These are phyloP conservation scores for Drosophila pachea DNA, from an alignment of 1,140 invertebrate genomes.

Conservation along the genomic window DNA sequence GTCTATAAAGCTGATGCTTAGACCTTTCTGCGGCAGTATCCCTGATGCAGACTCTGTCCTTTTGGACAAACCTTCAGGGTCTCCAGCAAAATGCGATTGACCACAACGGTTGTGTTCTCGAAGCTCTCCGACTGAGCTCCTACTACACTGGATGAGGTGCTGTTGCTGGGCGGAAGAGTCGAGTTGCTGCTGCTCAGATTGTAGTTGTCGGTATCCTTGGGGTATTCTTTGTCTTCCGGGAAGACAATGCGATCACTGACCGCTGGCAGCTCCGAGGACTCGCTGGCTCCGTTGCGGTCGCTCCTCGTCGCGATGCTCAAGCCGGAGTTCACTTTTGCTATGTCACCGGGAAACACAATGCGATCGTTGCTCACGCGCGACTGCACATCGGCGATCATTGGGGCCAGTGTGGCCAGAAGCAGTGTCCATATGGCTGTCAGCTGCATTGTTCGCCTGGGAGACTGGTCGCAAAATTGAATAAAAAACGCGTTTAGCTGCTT, in stretches of 20 bases:
- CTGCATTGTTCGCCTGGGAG: constrained; percentile 23
- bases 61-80: constrained; percentile 35
- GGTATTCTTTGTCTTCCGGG: constrained; percentile 30
- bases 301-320: too few species aligned
- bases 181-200: neutral
- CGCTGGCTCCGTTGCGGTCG: too few species aligned
- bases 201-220: neutral
- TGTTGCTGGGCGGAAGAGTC: neutral
- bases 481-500: constrained; percentile 56
- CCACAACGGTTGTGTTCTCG: constrained; percentile 19
- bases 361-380: constrained; percentile 37
- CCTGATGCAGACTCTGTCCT: constrained; percentile 42
- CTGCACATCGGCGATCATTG: constrained; percentile 4
- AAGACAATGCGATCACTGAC: constrained; percentile 57
- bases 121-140: neutral
- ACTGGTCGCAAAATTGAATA: too few species aligned
- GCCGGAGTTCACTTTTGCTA: too few species aligned
- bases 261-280: neutral
- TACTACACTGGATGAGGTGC: neutral
- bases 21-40: constrained; percentile 43
- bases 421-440: constrained; percentile 2
- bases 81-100: constrained; percentile 56
- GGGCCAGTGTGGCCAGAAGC: constrained; percentile 19
- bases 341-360: constrained; percentile 47
- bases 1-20: too few species aligned